phyloP scores from a whole-genome alignment of 2,113 vertebrate genomes.

The Labrus mixtus region DNA sequence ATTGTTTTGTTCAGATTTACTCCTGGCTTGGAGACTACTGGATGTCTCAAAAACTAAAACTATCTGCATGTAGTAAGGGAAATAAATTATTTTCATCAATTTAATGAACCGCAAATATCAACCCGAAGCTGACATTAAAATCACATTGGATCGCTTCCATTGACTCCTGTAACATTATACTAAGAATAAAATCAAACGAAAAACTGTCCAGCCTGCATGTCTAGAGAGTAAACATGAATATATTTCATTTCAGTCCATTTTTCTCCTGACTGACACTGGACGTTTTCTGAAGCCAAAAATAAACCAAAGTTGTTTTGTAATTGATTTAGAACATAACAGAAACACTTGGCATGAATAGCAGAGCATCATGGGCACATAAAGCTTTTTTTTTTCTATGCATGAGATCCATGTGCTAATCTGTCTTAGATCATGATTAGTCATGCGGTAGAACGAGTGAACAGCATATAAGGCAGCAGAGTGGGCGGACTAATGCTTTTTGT shows the following conservation, averaged over 20 bases:
- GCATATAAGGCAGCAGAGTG: slow-evolving; percentile 56
- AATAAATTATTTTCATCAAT: not conserved
- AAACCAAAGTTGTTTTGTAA: slow-evolving; percentile 21
- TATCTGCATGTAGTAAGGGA: not conserved
- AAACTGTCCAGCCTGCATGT: not conserved
- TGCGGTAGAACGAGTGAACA: slow-evolving; percentile 44
- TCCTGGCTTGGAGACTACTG: too few relatives aligned
- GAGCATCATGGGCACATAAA: slow-evolving; percentile 26
- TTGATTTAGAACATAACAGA: slow-evolving; percentile 29
- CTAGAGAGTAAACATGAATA: not conserved
- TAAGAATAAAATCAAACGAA: not conserved
- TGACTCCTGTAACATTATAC: not conserved
- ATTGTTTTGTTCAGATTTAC: not conserved
- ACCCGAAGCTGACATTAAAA: not conserved
- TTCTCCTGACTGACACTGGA: not conserved
- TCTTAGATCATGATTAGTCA: slow-evolving; percentile 64
- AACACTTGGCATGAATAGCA: slow-evolving; percentile 21
- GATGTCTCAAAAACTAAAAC: not conserved
- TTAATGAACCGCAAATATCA: not conserved
- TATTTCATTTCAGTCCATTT: not conserved
- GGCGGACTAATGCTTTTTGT: slow-evolving; percentile 62
- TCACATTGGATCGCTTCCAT: not conserved
- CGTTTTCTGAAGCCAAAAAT: slow-evolving; percentile 8
- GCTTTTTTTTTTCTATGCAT: not conserved
- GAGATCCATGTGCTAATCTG: slow-evolving; percentile 50